Conservation (phyloP, 2,888 invertebrate species). For the Drepanosiphum platanoidis region DNA sequence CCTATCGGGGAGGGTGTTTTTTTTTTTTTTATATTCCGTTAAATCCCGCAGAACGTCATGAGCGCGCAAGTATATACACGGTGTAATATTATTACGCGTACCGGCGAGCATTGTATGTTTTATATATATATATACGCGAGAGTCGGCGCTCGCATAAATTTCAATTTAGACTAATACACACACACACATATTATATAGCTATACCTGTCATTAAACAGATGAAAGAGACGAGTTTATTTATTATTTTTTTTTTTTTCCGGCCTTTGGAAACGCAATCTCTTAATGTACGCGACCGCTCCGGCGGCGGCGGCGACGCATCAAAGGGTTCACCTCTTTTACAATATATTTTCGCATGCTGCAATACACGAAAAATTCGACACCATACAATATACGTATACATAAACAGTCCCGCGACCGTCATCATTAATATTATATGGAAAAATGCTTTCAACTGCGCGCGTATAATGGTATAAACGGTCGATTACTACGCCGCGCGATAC, state of each 20-base stretch:
- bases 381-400: too few species aligned
- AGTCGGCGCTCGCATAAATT: constrained; percentile 38
- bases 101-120: not conserved
- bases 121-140: too few species aligned
- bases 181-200: too few species aligned
- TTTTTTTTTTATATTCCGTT: constrained; percentile 7
- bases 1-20: constrained; percentile 7
- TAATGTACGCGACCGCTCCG: constrained; percentile 59
- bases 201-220: constrained; percentile 60
- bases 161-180: constrained; percentile 60
- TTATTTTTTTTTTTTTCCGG: constrained; percentile 23
- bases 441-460: constrained; percentile 46
- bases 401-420: too few species aligned
- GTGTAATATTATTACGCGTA: not conserved
- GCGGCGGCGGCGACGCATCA: constrained; percentile 35
- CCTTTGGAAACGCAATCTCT: constrained; percentile 55
- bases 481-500: constrained; percentile 35
- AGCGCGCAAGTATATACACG: not conserved
- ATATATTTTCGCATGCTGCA: constrained; percentile 43
- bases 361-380: constrained; percentile 25
- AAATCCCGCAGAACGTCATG: constrained; percentile 26
- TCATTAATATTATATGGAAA: constrained; percentile 49
- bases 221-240: constrained; percentile 54
- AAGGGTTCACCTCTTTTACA: constrained; percentile 47
- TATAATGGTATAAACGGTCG: constrained; percentile 41